Percentiles rank a stretch among this genome's conserved stretches.
phyloP scores from a whole-genome alignment of 2,113 vertebrate genomes.

The Rana temporaria region DNA sequence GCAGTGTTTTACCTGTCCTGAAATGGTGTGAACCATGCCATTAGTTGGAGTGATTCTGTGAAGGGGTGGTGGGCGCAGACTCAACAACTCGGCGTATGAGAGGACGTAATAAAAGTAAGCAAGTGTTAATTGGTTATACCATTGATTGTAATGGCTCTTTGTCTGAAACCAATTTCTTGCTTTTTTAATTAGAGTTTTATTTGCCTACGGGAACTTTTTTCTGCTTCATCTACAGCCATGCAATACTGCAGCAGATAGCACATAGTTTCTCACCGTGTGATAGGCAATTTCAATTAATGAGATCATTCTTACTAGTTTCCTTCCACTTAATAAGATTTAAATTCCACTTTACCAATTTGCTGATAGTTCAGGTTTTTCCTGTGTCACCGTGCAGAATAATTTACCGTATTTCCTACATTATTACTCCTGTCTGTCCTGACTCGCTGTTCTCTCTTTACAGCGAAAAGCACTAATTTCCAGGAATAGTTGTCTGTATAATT shows the following conservation, averaged over 20 bases:
- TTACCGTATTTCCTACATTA: neutral
- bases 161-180: too few species aligned
- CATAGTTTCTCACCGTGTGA: neutral
- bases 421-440: neutral
- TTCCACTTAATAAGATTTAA: neutral
- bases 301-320: conserved; percentile 2
- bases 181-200: too few species aligned
- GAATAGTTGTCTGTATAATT: neutral
- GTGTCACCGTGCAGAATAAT: neutral
- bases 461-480: neutral
- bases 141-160: too few species aligned
- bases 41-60: too few species aligned
- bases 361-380: neutral
- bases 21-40: too few species aligned
- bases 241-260: neutral
- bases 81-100: too few species aligned
- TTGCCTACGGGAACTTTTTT: neutral
- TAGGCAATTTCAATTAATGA: neutral
- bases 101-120: too few species aligned
- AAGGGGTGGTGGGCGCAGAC: too few species aligned
- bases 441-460: neutral
- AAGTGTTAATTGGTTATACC: too few species aligned
- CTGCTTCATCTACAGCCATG: neutral
- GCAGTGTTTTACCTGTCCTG: too few species aligned
- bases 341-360: neutral